phyloP scores from a whole-genome alignment of 2,113 vertebrate species.

The Crotalus viridis region DNA sequence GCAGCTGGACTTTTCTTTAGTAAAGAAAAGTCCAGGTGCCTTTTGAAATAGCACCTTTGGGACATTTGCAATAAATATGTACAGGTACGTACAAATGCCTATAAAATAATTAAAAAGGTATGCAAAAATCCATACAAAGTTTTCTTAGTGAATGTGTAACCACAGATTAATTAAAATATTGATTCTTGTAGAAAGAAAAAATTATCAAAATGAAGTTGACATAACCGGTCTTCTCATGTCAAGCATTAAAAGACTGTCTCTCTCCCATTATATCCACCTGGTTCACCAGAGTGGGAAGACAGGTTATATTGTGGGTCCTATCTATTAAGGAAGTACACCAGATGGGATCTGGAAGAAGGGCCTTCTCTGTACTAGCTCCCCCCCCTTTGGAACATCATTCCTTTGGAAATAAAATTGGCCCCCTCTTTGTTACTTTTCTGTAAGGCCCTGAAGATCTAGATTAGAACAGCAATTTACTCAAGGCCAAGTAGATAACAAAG shows the following conservation, averaged over 20 bases:
- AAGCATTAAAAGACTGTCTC: background rate
- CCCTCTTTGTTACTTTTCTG: background rate
- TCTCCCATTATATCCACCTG: background rate
- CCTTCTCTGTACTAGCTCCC: background rate
- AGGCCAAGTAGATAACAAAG: too few species aligned
- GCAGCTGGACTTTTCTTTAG: too few species aligned
- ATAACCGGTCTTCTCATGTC: background rate
- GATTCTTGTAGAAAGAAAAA: background rate
- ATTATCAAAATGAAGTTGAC: background rate
- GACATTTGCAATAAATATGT: background rate
- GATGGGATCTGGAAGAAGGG: background rate
- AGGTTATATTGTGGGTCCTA: background rate
- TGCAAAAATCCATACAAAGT: background rate
- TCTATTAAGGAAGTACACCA: background rate
- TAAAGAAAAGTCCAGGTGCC: background rate
- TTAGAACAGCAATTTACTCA: too few species aligned
- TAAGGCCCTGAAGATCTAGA: background rate
- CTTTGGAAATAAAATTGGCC: background rate
- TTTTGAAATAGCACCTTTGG: background rate
- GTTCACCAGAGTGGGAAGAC: background rate
- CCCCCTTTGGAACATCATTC: background rate
- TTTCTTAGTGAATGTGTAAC: background rate
- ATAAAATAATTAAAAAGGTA: background rate
- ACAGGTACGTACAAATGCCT: background rate
- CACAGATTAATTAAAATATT: background rate